A percentile compares a stretch with the other conserved stretches of the same genome.
These are phyloP conservation scores for Corynorhinus townsendii DNA, from an alignment of 2,113 vertebrate genomes.

Conservation along the genomic window DNA sequence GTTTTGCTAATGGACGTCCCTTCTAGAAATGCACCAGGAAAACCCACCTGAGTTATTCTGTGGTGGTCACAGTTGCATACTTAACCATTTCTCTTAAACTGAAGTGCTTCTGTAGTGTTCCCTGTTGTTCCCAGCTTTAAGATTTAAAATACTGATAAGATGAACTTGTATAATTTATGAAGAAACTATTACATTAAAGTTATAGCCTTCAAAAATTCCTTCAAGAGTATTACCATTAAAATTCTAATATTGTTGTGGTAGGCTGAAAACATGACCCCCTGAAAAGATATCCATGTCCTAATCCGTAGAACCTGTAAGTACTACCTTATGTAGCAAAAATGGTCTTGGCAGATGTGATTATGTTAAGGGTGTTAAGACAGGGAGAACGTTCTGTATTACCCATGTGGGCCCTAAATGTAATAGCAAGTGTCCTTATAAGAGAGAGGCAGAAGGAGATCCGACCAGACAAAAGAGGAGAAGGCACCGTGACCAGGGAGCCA, in stretches of 20 bases:
- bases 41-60: background rate
- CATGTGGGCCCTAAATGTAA: background rate
- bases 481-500: background rate
- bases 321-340: background rate
- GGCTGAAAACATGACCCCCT: background rate
- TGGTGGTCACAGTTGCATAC: no score
- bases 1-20: background rate
- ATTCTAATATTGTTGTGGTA: background rate
- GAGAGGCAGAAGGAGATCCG: background rate
- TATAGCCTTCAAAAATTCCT: background rate
- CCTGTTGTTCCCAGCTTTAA: background rate
- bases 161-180: background rate
- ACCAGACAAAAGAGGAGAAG: background rate
- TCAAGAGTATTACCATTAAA: background rate
- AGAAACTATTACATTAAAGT: background rate
- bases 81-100: background rate
- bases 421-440: background rate
- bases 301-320: background rate
- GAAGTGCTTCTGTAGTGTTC: background rate
- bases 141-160: background rate
- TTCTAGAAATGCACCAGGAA: background rate
- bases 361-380: background rate
- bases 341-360: background rate
- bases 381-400: background rate
- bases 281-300: background rate